Evolutionary conservation across 2,797 vertebrate species (phyloP), one percentile per base, ranked within the genome.

Genomic region (Enteromius fasciolatus): DNA sequence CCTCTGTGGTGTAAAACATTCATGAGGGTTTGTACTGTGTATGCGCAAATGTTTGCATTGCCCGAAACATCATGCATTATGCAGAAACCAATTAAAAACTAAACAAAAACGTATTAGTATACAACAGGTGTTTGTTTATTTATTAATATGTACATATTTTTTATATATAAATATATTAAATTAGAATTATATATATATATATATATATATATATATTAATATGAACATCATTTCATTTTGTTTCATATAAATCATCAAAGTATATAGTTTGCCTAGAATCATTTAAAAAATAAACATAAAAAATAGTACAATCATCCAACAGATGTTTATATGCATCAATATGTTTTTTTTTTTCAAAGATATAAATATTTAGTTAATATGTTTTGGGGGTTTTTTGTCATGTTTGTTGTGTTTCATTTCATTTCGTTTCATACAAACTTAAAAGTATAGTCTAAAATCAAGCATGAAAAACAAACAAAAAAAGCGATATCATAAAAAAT

Each of bases 291-390:
- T 15, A 48, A 50, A 6, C 48, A n/a, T n/a, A 3, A 54, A 54
- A n/a, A 54, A 23, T 41, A 23, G 11, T 61, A 61, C 15, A 15
- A 61, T 15, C 2, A 25, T 25, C 5, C 57, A 61, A 28, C 4
- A 28, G 12, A 5, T 61, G 10, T 59, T 52, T 52, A 46, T 46
- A 17, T 50, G 17, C 5, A 81, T 76, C 81, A 69, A 77, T 76
- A 41, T 59, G n/a, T 39, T 70, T 80, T 83, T 78, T 20, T 36
- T 20, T n/a, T 5, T 4, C 17, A 75, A 23, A n/a, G 39, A 39
- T 28, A 20, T 17, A 54, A 54, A 20, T 67, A n/a, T 36, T 52
- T 5, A 25, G 11, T 11, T 28, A n/a, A 12, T 23, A 44, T 69
- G n/a, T 17, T 28, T 69, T n/a, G 2, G 39, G 39, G 2, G 2